Conservation (phyloP, 1,140 invertebrate species). For the Camponotus floridanus region DNA sequence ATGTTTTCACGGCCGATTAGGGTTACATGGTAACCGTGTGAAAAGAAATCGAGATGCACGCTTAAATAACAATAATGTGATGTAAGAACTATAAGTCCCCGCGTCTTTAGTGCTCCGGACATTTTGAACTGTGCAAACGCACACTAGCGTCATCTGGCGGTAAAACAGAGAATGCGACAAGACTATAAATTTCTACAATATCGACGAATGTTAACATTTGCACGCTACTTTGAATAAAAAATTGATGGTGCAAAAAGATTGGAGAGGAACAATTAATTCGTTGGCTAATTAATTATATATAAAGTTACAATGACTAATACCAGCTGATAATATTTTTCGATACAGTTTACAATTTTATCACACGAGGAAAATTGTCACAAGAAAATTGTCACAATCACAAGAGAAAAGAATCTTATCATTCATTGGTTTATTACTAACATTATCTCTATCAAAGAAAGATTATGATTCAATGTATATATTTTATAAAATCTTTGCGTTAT, state of each 20-base stretch:
- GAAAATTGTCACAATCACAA: no score
- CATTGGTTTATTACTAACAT: conserved; percentile 5
- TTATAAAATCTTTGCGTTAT: not conserved
- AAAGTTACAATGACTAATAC: not conserved
- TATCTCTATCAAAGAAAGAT: not conserved
- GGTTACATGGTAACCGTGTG: conserved; percentile 72
- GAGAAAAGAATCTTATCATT: conserved; percentile 7
- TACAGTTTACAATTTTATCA: not conserved
- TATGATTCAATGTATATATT: not conserved
- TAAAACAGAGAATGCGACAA: not conserved
- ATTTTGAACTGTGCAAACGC: conserved; percentile 43
- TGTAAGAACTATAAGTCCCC: conserved; percentile 79
- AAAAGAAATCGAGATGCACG: conserved; percentile 85
- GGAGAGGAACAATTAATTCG: no score
- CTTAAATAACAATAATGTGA: conserved; percentile 84
- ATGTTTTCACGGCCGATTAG: conserved; percentile 84
- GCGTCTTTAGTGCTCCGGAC: conserved; percentile 60
- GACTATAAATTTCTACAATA: not conserved
- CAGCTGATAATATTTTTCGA: not conserved
- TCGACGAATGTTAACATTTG: not conserved
- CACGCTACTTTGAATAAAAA: not conserved
- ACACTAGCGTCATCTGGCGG: not conserved
- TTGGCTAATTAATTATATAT: not conserved
- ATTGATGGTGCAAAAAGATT: not conserved
- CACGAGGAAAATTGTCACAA: not conserved